Evolutionary conservation across 2,888 invertebrate genomes (phyloP).

Genomic region (Hartigia nigra): DNA sequence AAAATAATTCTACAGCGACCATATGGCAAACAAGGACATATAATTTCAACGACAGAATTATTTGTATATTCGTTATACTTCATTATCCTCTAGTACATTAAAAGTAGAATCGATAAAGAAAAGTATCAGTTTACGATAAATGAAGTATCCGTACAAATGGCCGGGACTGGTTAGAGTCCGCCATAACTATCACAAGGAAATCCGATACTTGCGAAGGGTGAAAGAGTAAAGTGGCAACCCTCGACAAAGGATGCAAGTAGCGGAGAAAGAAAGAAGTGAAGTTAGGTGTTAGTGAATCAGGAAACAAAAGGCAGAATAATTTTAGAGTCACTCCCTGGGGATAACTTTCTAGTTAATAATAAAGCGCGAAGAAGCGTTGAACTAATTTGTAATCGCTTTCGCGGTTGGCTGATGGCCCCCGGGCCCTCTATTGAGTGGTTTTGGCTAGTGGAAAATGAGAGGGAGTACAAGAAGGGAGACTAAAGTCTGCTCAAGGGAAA

Average conservation of each 20-base stretch:
- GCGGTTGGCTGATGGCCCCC: conserved; percentile 49
- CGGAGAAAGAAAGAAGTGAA: conserved; percentile 16
- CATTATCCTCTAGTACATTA: background rate
- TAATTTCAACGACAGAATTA: background rate
- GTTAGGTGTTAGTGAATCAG: conserved; percentile 38
- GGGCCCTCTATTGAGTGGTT: conserved; percentile 46
- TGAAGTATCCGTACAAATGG: background rate
- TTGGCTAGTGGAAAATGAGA: conserved; percentile 30
- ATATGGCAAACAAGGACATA: background rate
- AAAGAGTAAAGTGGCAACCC: conserved; percentile 19
- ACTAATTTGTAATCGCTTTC: conserved; percentile 63
- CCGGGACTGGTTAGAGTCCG: background rate
- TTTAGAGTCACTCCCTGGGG: conserved; percentile 41
- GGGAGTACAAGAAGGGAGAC: conserved; percentile 30
- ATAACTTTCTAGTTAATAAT: conserved; percentile 47
- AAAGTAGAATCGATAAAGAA: background rate
- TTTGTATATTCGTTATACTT: background rate
- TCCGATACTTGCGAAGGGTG: background rate
- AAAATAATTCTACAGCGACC: background rate
- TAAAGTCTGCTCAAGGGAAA: conserved; percentile 32
- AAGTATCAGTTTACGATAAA: background rate
- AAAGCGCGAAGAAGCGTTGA: conserved; percentile 54
- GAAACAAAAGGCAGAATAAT: conserved; percentile 60
- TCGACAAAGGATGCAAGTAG: conserved; percentile 21
- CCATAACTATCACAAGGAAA: background rate